These are phyloP conservation scores for Tholera decimalis DNA, from an alignment of 2,888 invertebrate genomes.

Conservation along the genomic window DNA sequence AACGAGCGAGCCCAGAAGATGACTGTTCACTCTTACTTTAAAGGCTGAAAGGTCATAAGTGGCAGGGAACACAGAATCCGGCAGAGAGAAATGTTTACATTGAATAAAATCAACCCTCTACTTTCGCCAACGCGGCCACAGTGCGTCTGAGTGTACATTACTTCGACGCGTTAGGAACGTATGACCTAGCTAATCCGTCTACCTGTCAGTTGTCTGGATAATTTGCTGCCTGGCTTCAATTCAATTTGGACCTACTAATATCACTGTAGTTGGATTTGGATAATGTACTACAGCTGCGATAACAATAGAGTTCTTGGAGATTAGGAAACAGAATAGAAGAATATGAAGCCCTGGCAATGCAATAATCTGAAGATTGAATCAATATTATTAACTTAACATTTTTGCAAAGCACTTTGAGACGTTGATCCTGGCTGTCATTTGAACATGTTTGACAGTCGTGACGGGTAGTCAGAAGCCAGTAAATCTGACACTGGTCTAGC, in stretches of 20 bases:
- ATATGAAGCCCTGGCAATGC: not conserved
- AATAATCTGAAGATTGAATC: not conserved
- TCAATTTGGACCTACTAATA: slow-evolving; percentile 43
- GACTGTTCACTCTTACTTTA: no score
- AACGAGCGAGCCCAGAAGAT: no score
- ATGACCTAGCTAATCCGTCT: slow-evolving; percentile 50
- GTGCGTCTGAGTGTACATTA: slow-evolving; percentile 33
- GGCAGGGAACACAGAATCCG: no score
- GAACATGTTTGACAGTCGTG: no score
- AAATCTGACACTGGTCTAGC: no score
- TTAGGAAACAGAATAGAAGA: not conserved
- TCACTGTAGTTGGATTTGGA: slow-evolving; percentile 34
- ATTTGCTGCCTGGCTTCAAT: slow-evolving; percentile 55
- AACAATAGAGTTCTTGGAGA: not conserved
- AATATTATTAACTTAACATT: no score
- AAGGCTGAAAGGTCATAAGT: no score
- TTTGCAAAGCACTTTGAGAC: no score
- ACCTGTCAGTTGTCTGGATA: slow-evolving; percentile 53
- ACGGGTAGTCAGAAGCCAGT: no score
- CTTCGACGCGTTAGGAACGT: slow-evolving; percentile 38
- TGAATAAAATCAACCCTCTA: not conserved
- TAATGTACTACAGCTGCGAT: slow-evolving; percentile 3
- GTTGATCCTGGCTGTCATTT: no score
- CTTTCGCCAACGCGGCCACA: not conserved
- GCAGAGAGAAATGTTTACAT: no score